Evolutionary conservation across 2,113 vertebrate species (phyloP).

Genomic region (Gopherus evgoodei): DNA sequence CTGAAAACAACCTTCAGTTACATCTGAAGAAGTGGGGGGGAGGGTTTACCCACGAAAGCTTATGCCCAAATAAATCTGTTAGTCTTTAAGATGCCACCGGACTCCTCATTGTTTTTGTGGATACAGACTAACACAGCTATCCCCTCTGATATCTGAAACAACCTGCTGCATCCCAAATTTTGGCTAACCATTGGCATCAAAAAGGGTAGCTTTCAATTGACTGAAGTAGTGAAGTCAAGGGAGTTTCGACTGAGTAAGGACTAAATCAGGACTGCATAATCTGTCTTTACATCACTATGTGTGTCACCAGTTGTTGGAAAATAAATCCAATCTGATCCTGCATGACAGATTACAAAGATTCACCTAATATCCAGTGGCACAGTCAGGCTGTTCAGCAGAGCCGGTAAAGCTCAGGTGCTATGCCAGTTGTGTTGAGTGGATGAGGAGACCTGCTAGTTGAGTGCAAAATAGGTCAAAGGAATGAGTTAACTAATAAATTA

Average conservation of each 20-base stretch:
- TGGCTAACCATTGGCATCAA: too few relatives aligned
- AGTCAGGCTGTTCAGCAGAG: conserved; percentile 45
- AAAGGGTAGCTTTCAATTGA: neutral
- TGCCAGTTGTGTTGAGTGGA: conserved; percentile 56
- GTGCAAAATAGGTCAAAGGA: conserved; percentile 56
- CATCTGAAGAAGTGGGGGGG: too few relatives aligned
- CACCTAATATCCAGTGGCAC: conserved; percentile 70
- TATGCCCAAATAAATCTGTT: too few relatives aligned
- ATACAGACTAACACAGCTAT: too few relatives aligned
- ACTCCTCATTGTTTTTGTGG: too few relatives aligned
- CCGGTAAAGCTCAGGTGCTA: conserved; percentile 54
- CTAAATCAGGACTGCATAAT: neutral
- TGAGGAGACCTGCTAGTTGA: conserved; percentile 12
- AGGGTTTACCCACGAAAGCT: too few relatives aligned
- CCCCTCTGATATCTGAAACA: too few relatives aligned
- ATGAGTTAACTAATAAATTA: conserved; percentile 61
- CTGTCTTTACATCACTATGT: neutral
- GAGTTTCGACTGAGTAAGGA: neutral
- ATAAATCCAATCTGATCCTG: conserved; percentile 59
- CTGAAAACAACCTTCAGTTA: too few relatives aligned
- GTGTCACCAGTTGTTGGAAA: conserved; percentile 22
- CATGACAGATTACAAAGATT: conserved; percentile 21
- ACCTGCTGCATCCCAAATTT: too few relatives aligned
- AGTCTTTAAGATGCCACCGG: too few relatives aligned
- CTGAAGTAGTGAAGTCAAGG: neutral